Percentiles rank a stretch among this genome's conserved stretches.
Conservation (phyloP, 2,888 invertebrate species). For the Cyrtodaria siliqua region DNA sequence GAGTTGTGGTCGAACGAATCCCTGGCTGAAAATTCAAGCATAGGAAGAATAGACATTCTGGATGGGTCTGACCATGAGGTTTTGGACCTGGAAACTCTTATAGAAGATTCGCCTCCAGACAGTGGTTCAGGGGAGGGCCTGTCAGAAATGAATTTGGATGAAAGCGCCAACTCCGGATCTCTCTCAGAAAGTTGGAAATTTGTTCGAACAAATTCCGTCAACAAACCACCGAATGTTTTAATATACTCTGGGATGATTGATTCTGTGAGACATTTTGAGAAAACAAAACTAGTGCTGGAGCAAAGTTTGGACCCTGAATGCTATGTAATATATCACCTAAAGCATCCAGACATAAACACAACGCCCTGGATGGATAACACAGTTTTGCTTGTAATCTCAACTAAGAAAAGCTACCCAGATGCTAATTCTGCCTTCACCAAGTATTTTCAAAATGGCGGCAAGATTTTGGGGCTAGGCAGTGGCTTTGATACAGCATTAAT, state of each 20-base stretch:
- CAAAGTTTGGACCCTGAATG: constrained; percentile 78
- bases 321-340: constrained; percentile 83
- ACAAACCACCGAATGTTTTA: constrained; percentile 85
- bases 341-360: constrained; percentile 75
- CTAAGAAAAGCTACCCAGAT: constrained; percentile 74
- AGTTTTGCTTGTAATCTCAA: constrained; percentile 78
- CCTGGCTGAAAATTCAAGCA: constrained; percentile 61
- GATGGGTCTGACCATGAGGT: constrained; percentile 47
- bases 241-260: constrained; percentile 83
- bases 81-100: constrained; percentile 19
- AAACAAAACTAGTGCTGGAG: constrained; percentile 70
- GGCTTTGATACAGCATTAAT: constrained; percentile 70
- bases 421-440: constrained; percentile 71
- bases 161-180: constrained; percentile 20
- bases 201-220: constrained; percentile 22
- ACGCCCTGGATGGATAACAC: constrained; percentile 84
- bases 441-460: constrained; percentile 77
- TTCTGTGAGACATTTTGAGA: constrained; percentile 76
- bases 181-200: constrained; percentile 39
- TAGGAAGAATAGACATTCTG: constrained; percentile 56
- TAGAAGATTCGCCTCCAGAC: constrained; percentile 35
- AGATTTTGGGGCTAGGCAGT: constrained; percentile 71
- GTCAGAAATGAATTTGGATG: constrained; percentile 56
- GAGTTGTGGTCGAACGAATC: constrained; percentile 69
- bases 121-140: constrained; percentile 68